Conservation (phyloP, 2,888 invertebrate genomes). For the Apomyelois bistriatella region DNA sequence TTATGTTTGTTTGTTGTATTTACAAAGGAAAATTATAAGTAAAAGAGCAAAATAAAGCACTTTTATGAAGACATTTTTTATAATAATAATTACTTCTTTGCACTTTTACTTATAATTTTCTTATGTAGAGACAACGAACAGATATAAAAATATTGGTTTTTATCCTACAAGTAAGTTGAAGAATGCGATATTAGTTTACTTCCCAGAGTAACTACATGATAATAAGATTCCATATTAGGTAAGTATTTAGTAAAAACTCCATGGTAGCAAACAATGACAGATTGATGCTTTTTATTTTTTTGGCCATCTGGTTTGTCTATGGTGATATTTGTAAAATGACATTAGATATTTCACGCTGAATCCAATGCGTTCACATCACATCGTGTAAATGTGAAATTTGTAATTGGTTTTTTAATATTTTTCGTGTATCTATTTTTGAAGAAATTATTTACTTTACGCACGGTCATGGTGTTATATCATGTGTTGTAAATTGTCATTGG, state of each 20-base stretch:
- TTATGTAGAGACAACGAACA: too few species aligned
- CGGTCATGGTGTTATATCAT: slow-evolving; percentile 72
- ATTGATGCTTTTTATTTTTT: background rate
- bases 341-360: slow-evolving; percentile 36
- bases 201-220: too few species aligned
- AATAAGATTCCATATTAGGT: too few species aligned
- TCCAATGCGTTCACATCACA: slow-evolving; percentile 55
- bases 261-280: background rate
- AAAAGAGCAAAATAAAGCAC: too few species aligned
- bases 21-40: too few species aligned
- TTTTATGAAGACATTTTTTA: too few species aligned
- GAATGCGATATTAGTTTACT: too few species aligned
- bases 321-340: slow-evolving; percentile 21
- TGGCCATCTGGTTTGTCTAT: slow-evolving; percentile 24
- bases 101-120: too few species aligned
- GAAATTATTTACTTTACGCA: slow-evolving; percentile 70
- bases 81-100: too few species aligned
- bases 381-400: slow-evolving; percentile 66
- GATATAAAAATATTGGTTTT: too few species aligned
- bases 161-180: too few species aligned
- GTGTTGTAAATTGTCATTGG: slow-evolving; percentile 61
- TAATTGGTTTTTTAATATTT: slow-evolving; percentile 73
- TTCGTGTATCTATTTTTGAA: slow-evolving; percentile 75
- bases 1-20: too few species aligned
- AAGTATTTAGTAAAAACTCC: background rate